phyloP scores from a whole-genome alignment of 2,888 invertebrate species.

The Odontomyia ornata region DNA sequence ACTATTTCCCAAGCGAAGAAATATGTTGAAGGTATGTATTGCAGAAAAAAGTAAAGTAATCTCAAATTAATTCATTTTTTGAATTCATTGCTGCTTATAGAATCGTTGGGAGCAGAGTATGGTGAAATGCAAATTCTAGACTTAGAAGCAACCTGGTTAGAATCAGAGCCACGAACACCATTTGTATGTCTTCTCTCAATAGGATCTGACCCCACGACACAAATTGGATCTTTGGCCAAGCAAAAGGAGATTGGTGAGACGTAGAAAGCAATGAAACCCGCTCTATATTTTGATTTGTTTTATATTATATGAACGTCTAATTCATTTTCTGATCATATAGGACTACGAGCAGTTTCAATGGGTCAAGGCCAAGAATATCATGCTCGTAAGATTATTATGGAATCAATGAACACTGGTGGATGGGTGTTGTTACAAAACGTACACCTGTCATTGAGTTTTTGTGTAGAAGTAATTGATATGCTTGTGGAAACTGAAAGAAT shows the following conservation, averaged over 20 bases:
- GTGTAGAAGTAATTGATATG: conserved; percentile 90
- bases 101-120: conserved; percentile 85
- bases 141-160: conserved; percentile 87
- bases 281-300: background rate
- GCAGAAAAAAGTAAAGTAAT: background rate
- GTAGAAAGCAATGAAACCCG: too few species aligned
- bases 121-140: conserved; percentile 93
- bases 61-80: background rate
- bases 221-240: conserved; percentile 88
- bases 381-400: conserved; percentile 82
- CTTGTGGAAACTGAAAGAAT: conserved; percentile 85
- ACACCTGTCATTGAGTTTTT: conserved; percentile 93
- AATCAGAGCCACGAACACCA: conserved; percentile 88
- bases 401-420: conserved; percentile 82
- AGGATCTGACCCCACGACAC: conserved; percentile 96
- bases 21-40: conserved; percentile 78
- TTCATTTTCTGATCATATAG: conserved; percentile 62
- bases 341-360: conserved; percentile 90
- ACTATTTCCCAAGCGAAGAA: conserved; percentile 92
- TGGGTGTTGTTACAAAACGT: conserved; percentile 97
- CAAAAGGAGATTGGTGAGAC: conserved; percentile 81
- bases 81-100: conserved; percentile 65
- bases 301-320: background rate
- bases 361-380: conserved; percentile 95
- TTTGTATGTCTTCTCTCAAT: conserved; percentile 92